Conservation (phyloP, 1,140 invertebrate genomes). For the Scaptodrosophila lebanonensis region DNA sequence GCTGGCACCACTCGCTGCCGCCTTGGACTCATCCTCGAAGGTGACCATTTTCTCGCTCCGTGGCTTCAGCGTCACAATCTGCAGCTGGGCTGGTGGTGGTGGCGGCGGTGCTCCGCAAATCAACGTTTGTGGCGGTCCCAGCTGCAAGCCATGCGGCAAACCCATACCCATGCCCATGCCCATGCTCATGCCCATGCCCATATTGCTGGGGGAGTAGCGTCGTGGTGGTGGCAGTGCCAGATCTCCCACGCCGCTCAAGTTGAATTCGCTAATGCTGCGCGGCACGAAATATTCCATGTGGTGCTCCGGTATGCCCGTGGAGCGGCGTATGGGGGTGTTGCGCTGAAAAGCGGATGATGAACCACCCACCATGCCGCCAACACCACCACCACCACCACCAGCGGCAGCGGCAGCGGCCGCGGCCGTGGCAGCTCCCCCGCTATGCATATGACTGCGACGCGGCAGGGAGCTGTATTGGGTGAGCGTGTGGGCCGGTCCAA, state of each 20-base stretch:
- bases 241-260: conserved; percentile 82
- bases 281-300: conserved; percentile 89
- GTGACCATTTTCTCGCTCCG: conserved; percentile 87
- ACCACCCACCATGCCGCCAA: not conserved
- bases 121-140: conserved; percentile 63
- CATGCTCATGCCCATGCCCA: conserved; percentile 44
- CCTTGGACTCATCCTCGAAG: conserved; percentile 84
- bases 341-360: conserved; percentile 79
- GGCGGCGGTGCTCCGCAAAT: conserved; percentile 62
- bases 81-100: conserved; percentile 61
- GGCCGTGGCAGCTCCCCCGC: not conserved
- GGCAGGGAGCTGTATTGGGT: conserved; percentile 74
- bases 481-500: conserved; percentile 62
- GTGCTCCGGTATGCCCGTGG: conserved; percentile 80
- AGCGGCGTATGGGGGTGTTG: conserved; percentile 81
- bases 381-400: not conserved
- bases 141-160: conserved; percentile 62
- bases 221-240: conserved; percentile 78
- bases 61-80: conserved; percentile 76
- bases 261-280: conserved; percentile 88
- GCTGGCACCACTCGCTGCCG: conserved; percentile 6
- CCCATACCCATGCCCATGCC: conserved; percentile 38
- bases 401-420: not conserved
- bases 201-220: conserved; percentile 61
- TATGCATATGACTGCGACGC: conserved; percentile 56